Evolutionary conservation across 2,113 vertebrate species (phyloP).

Genomic region (Chaenogobius annularis): DNA sequence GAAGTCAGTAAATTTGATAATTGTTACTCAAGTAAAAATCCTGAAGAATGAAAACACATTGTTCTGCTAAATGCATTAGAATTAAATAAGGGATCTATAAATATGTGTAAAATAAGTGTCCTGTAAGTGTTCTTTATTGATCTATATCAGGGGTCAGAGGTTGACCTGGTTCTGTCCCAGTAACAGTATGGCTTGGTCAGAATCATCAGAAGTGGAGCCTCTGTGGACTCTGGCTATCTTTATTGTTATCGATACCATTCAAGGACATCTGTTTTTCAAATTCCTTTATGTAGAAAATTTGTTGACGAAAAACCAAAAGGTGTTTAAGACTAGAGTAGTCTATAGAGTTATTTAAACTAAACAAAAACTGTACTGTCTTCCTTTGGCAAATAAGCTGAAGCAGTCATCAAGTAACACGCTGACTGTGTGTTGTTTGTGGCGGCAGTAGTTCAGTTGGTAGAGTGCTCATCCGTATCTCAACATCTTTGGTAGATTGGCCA

Average conservation of each 20-base stretch:
- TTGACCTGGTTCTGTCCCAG: not conserved
- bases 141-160: not conserved
- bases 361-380: not conserved
- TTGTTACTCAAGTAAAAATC: slow-evolving; percentile 26
- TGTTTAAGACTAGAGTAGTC: not conserved
- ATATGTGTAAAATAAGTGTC: not conserved
- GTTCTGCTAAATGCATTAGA: slow-evolving; percentile 13
- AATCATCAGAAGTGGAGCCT: not conserved
- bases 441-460: no score
- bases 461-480: no score
- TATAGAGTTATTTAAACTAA: not conserved
- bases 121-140: not conserved
- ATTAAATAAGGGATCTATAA: not conserved
- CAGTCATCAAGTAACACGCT: not conserved
- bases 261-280: not conserved
- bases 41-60: slow-evolving; percentile 13
- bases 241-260: not conserved
- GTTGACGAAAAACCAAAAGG: not conserved
- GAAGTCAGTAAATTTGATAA: slow-evolving; percentile 41
- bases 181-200: not conserved
- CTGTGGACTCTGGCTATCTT: not conserved
- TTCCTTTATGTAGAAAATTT: not conserved
- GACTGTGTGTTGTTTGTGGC: no score
- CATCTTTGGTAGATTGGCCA: no score
- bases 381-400: not conserved